These are phyloP conservation scores for Macrobrachium rosenbergii DNA, from an alignment of 1,140 invertebrate species.

Conservation along the genomic window DNA sequence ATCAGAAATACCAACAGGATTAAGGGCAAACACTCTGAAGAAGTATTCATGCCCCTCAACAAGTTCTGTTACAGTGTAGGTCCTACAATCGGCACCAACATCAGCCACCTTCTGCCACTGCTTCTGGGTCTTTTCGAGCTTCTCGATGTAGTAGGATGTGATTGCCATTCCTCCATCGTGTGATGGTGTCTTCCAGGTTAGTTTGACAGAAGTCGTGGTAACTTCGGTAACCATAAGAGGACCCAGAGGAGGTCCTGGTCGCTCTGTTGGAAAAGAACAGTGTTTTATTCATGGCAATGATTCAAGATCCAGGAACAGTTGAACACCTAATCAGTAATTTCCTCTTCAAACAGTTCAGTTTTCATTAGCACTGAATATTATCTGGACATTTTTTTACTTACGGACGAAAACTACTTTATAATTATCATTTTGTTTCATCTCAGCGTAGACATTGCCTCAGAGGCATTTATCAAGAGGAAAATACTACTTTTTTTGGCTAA, in stretches of 20 bases:
- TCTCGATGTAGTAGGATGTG: conserved; percentile 85
- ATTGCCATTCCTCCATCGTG: conserved; percentile 86
- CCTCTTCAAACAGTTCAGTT: no score
- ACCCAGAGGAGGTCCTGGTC: conserved; percentile 85
- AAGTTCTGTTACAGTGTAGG: conserved; percentile 81
- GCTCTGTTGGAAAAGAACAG: conserved; percentile 74
- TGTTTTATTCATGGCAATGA: neutral
- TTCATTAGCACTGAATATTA: no score
- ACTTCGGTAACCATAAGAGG: conserved; percentile 82
- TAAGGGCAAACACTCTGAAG: conserved; percentile 87
- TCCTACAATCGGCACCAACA: conserved; percentile 83
- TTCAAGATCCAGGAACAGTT: neutral
- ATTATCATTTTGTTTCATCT: no score
- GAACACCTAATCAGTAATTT: no score
- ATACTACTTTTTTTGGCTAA: no score
- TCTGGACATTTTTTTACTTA: no score
- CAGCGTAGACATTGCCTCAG: no score
- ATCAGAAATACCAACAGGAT: conserved; percentile 84
- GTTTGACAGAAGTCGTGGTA: conserved; percentile 79
- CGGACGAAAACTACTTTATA: no score
- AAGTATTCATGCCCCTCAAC: conserved; percentile 84
- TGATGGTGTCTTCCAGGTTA: conserved; percentile 85
- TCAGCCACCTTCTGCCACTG: conserved; percentile 87
- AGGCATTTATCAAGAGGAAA: no score
- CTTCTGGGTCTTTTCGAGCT: conserved; percentile 79